Evolutionary conservation across 2,797 vertebrate species (phyloP), one percentile per base, ranked within the genome.

Genomic region (Picus viridis): DNA sequence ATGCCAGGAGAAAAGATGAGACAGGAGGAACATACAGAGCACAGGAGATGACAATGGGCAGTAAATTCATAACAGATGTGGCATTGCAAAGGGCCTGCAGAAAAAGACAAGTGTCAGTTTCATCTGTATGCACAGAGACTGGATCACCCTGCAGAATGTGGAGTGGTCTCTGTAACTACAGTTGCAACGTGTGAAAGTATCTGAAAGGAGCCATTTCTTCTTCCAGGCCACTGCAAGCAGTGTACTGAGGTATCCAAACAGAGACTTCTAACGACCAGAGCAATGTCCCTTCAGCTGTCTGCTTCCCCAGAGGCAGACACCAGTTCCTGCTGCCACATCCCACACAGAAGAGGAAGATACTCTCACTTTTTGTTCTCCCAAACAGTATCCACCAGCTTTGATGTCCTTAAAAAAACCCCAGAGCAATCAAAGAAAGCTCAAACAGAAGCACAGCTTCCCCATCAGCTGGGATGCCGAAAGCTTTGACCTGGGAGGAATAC

Each of bases 291-390:
- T 53, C 10, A 63, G 41, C 59, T 82, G 53, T 16, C 71, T 84
- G 72, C 84, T 85, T 92, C 58, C 70, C 68, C 2, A 6, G 45
- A 92, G 73, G 64, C 86, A 92, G 39, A 75, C 41, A 56, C 22
- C 29, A 71, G 72, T 83, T 89, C 85, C 65, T 83, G 82, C 73
- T 93, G 85, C 73, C 76, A 68, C 82, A 77, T 87, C 69, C 76
- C 65, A 86, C 87, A 54, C 51, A 61, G 39, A 92, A 59, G 76
- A 90, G 58, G 64, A 91, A 88, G 71, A 82, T 56, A 53, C 72
- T 82, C 43, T 93, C 65, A 36, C 68, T 93, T 84, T 68, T 90
- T 71, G 51, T 90, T 95, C 87, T 76, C 84, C 79, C 53, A 91
- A 95, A 82, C 78, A 80, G 53, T 27, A 53, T 23, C 65, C 73